Conservation (phyloP, 1,140 invertebrate genomes). For the Leptinotarsa lineolata region DNA sequence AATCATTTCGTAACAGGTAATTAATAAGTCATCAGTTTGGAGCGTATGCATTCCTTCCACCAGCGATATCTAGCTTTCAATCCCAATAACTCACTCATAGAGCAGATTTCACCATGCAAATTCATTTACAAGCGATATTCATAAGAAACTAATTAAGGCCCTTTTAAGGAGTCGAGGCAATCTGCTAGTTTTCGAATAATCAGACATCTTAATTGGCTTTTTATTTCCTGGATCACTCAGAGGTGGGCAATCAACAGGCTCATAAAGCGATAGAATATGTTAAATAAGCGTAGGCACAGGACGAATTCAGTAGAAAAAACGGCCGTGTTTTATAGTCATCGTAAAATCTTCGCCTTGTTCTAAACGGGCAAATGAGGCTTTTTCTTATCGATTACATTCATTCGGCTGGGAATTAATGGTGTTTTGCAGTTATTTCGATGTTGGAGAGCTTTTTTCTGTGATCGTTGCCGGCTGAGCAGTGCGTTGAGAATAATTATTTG, state of each 20-base stretch:
- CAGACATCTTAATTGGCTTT: slow-evolving; percentile 6
- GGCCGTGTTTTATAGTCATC: slow-evolving; percentile 3
- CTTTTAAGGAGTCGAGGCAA: neutral
- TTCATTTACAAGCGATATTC: neutral
- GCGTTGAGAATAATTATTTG: too few relatives aligned
- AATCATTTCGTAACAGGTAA: too few relatives aligned
- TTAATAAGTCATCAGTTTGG: too few relatives aligned
- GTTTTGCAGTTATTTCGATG: slow-evolving; percentile 5
- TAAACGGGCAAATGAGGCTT: neutral
- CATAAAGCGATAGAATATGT: neutral
- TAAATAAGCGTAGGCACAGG: neutral
- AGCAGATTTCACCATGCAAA: neutral
- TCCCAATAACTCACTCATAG: neutral
- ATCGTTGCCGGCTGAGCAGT: too few relatives aligned
- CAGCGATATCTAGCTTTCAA: neutral
- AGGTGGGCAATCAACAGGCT: neutral
- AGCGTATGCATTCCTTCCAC: too few relatives aligned
- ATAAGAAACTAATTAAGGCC: slow-evolving; percentile 1
- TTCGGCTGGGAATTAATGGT: neutral
- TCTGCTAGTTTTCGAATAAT: slow-evolving; percentile 2
- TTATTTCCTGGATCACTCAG: slow-evolving; percentile 4
- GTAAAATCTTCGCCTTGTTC: slow-evolving; percentile 5
- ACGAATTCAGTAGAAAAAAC: neutral
- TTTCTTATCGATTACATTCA: slow-evolving; percentile 6
- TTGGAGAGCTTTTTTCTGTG: neutral